Percentiles rank a stretch among this genome's conserved stretches.
Evolutionary conservation across 1,140 invertebrate species (phyloP).

Genomic region (Antheraea mylitta): DNA sequence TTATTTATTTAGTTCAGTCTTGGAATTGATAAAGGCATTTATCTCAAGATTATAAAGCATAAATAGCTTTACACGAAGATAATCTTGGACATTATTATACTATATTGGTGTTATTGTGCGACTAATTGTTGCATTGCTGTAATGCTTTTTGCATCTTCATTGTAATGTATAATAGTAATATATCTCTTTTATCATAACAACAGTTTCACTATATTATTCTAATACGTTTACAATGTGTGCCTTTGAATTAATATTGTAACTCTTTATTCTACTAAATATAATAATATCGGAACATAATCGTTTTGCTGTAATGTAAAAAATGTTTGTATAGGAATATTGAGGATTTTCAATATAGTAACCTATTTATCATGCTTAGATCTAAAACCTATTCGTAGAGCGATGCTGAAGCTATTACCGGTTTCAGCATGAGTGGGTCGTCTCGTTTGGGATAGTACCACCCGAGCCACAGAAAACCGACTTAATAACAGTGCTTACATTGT

Average conservation of each 20-base stretch:
- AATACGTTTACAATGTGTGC: slow-evolving; percentile 37
- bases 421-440: too few relatives aligned
- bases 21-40: too few relatives aligned
- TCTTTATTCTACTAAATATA: slow-evolving; percentile 23
- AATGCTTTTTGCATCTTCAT: background rate
- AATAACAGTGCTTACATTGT: too few relatives aligned
- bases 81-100: background rate
- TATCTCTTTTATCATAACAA: slow-evolving; percentile 4
- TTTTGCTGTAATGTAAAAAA: background rate
- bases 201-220: slow-evolving; percentile 23
- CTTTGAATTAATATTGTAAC: slow-evolving; percentile 21
- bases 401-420: too few relatives aligned
- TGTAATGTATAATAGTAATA: background rate
- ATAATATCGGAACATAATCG: background rate
- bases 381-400: too few relatives aligned
- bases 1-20: too few relatives aligned
- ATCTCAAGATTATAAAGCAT: too few relatives aligned
- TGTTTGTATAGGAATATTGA: background rate
- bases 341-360: background rate
- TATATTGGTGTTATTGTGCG: background rate
- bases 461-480: too few relatives aligned
- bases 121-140: background rate
- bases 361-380: background rate
- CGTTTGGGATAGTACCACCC: too few relatives aligned
- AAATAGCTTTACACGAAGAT: background rate